Conservation (phyloP, 2,113 vertebrate species). For the Nerophis lumbriciformis region DNA sequence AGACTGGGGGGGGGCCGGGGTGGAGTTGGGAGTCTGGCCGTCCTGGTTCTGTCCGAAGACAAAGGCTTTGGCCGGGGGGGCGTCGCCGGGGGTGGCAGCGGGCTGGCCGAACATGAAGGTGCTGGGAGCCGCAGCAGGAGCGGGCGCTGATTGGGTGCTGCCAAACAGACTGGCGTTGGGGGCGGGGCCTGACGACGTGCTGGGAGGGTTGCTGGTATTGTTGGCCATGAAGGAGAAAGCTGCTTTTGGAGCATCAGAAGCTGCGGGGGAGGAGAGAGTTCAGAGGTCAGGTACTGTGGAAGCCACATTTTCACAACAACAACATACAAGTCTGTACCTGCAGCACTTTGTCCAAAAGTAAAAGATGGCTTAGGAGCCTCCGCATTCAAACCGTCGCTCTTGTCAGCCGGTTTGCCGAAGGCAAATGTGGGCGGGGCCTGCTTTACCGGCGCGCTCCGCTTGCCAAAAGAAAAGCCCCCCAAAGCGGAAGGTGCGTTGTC, state of each 20-base stretch:
- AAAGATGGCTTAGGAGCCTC: neutral
- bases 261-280: conserved; percentile 28
- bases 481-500: conserved; percentile 39
- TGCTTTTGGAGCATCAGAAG: conserved; percentile 74
- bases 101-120: conserved; percentile 84
- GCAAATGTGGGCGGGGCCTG: conserved; percentile 67
- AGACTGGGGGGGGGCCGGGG: conserved; percentile 58
- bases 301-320: neutral
- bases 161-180: conserved; percentile 68
- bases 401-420: conserved; percentile 78
- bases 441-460: conserved; percentile 78
- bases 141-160: conserved; percentile 48
- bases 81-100: conserved; percentile 60
- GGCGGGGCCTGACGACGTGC: conserved; percentile 59
- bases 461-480: conserved; percentile 78
- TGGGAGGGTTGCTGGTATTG: conserved; percentile 60
- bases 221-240: conserved; percentile 79
- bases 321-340: conserved; percentile 46
- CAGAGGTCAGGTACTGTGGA: neutral
- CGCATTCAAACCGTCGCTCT: conserved; percentile 29
- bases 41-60: conserved; percentile 81
- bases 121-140: conserved; percentile 40
- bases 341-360: conserved; percentile 74
- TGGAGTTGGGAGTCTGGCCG: conserved; percentile 62
- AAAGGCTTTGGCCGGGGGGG: conserved; percentile 74